Evolutionary conservation across 2,113 vertebrate species (phyloP), one percentile per base, ranked within the genome.

Genomic region (Spheniscus mendiculus): DNA sequence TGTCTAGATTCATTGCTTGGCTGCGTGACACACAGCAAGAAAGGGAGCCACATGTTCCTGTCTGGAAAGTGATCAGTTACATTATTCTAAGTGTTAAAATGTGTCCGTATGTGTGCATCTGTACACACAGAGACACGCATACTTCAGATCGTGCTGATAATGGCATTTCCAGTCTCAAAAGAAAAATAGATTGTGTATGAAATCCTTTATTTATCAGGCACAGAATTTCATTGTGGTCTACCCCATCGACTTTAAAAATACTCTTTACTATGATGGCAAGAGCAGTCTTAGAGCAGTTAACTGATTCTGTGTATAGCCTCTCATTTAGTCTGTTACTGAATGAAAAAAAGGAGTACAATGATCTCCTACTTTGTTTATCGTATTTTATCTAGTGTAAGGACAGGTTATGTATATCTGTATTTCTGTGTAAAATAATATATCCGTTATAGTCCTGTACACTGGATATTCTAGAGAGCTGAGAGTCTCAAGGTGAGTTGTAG

Each of bases 61-160:
- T 50, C 90, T 97, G 97, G 96, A 96, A 97, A 97, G 92, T 92
- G 90, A 97, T 97, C 95, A 97, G 90, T 95, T 96, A 69, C 78
- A 73, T 95, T 96, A 91, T 83, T 94, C 85, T 86, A 77, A 92
- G 90, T 63, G 80, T 83, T 86, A 77, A 96, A 95, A 91, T 93
- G 90, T 83, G 66, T 91, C 87, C 15, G n/a, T 79, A 49, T 96
- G 91, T 3, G 16, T 85, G 70, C 83, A 36, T 94, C 72, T 95
- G 53, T 87, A 62, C 79, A 82, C 74, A 83, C 47, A 91, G 52
- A 89, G 95, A 83, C 95, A 93, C 16, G 2, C 92, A 93, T 87
- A 29, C 49, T 92, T 91, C 71, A 92, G 90, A 83, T 94, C 27
- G 1, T 94, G 93, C 85, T 95, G 88, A 72, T 95, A 95, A 88